Evolutionary conservation across 2,113 vertebrate species (phyloP).

Genomic region (Phrynocephalus versicolor): DNA sequence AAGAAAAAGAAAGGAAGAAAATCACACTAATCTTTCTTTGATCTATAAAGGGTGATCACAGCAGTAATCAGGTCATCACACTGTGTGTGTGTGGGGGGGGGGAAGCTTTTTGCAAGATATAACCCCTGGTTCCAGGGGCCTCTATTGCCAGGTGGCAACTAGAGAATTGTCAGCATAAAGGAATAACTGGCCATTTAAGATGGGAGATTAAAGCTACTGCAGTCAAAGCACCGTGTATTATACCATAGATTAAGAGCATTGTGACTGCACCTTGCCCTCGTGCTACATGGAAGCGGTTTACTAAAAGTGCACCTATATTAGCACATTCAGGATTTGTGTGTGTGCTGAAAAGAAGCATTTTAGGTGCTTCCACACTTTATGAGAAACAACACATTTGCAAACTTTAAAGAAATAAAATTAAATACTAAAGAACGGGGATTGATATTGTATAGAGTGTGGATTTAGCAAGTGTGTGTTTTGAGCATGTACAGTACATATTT

Average conservation of each 20-base stretch:
- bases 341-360: background rate
- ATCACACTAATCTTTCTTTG: constrained; percentile 38
- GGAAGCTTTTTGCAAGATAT: background rate
- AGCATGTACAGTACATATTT: no score
- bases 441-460: no score
- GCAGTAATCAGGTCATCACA: constrained; percentile 31
- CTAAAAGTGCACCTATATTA: constrained; percentile 4
- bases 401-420: no score
- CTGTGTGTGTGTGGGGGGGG: constrained; percentile 31
- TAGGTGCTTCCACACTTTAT: background rate
- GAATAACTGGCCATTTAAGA: constrained; percentile 27
- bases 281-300: constrained; percentile 19
- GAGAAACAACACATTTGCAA: background rate
- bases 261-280: constrained; percentile 16
- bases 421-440: no score
- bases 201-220: constrained; percentile 35
- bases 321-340: background rate
- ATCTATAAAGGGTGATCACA: constrained; percentile 32
- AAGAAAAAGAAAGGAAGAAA: constrained; percentile 12
- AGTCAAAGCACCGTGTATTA: constrained; percentile 36
- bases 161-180: constrained; percentile 25
- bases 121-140: background rate
- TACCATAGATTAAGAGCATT: constrained; percentile 35
- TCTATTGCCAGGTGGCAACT: constrained; percentile 46
- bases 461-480: no score